Base-by-base conservation (phyloP, 2,888 invertebrate species). In the Micoletzkya japonica region DNA sequence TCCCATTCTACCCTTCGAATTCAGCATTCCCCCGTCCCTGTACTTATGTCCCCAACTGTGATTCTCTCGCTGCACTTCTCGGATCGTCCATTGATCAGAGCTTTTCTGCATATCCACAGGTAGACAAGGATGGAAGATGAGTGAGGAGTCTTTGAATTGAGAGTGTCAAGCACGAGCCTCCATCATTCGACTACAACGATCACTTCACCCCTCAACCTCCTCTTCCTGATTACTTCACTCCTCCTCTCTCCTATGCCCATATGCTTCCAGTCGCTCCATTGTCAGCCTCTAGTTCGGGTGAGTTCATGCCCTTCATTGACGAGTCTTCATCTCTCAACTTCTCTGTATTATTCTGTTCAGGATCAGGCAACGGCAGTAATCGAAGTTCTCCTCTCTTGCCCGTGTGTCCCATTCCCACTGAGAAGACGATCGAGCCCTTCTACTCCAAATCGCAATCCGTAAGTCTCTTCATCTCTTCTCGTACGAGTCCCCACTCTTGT, bases 381-480 rank as follows among this genome's bases (percentile, higher is more conserved):
- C 74, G 78, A 3, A 72, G 75, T 3, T 78, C 78, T 6, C 80
- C 79, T 28, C 64, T 75, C 24, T 74, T 83, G 54, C 84, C 84
- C 34, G 67, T 82, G n/a, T 84, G 84, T 71, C 80, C 83, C 49
- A 63, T 82, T 30, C 84, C 84, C 28, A 83, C 83, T 0, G 82
- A 82, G 66, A 81, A 82, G 58, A 77, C 82, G 0, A 82, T 84
- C 30, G 82, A 82, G 57, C 74, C 73, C 1, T 82, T 79, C 71
- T 83, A 82, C 73, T 26, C 63, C 32, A 63, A 63, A 10, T 39
- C 17, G 39, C 39, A 17, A 10, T 39, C 17, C 17, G 7, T 39
- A 10, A 39, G 10, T 39, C 39, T 39, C 39, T 39, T 17, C 7
- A 10, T 39, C 17, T 39, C 7, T 39, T 39, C 39, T 56, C 14